These are phyloP conservation scores for Cheilosia vulpina DNA, from an alignment of 2,888 invertebrate species.

Conservation along the genomic window DNA sequence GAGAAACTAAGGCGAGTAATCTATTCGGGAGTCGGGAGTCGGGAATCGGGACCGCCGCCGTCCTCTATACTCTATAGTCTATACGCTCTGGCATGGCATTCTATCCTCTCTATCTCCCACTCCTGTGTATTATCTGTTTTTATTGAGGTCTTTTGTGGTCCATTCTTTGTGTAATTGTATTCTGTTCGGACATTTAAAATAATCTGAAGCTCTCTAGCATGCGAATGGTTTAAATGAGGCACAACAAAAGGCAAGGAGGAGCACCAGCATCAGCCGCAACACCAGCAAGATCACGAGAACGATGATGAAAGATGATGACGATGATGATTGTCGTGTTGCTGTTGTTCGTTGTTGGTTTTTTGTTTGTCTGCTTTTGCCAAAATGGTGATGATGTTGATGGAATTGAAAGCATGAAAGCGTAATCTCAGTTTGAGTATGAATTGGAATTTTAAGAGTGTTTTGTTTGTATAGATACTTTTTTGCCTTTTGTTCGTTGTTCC, in stretches of 20 bases:
- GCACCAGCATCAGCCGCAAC: slow-evolving; percentile 11
- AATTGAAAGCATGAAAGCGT: slow-evolving; percentile 57
- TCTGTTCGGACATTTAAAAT: slow-evolving; percentile 62
- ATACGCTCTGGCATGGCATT: neutral
- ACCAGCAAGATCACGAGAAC: slow-evolving; percentile 39
- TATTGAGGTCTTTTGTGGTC: slow-evolving; percentile 63
- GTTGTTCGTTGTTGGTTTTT: neutral
- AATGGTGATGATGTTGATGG: slow-evolving; percentile 48
- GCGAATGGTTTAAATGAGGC: slow-evolving; percentile 50
- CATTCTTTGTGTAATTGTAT: slow-evolving; percentile 61
- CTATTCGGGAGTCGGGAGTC: slow-evolving; percentile 7
- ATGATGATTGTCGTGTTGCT: slow-evolving; percentile 28
- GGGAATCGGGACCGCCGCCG: neutral
- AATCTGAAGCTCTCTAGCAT: slow-evolving; percentile 55
- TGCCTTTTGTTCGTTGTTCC: slow-evolving; percentile 18
- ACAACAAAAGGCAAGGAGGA: slow-evolving; percentile 22
- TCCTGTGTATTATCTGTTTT: slow-evolving; percentile 30
- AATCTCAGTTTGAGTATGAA: slow-evolving; percentile 55
- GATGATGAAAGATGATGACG: slow-evolving; percentile 50
- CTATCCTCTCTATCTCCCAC: slow-evolving; percentile 12
- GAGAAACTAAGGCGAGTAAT: neutral
- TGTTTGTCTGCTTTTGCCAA: slow-evolving; percentile 42
- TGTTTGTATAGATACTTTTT: slow-evolving; percentile 44
- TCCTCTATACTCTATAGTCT: no score
- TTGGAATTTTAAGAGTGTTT: slow-evolving; percentile 62